Base-by-base conservation (phyloP, 2,797 vertebrate genomes). In the Artibeus jamaicensis region DNA sequence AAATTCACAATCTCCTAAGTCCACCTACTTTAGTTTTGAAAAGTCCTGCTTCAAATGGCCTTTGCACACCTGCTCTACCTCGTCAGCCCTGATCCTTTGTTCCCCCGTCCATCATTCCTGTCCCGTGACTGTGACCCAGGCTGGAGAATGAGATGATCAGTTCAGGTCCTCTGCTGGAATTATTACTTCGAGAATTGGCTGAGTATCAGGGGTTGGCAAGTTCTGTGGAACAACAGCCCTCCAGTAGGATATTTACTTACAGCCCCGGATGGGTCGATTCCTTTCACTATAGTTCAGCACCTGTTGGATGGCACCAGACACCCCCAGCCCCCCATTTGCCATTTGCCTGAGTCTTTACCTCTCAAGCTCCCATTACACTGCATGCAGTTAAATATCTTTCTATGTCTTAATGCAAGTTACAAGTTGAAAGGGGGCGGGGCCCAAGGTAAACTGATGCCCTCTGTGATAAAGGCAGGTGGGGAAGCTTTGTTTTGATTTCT, bases 401-500 rank as follows among this genome's bases (percentile, higher is more conserved):
- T 95, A 37, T 83, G 71, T 88, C 89, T 93, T 68, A 48, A 73
- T 65, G 76, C 96, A 88, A 93, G 91, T 90, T 76, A 59, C 37
- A 57, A 94, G 96, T 59, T 3, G 68, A 50, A 53, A 53, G 21
- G 9, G 93, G 85, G 77, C 2, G 48, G 57, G 50, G 9, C 68
- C 24, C 1, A 0, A 12, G 1, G 57, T 95, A 94, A 98, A 97
- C 67, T 76, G 96, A 96, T 83, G 90, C 71, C 68, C 90, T 97
- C 77, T 73, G 79, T 12, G 95, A 89, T 78, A 68, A 93, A 92
- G 0, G 7, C 87, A 48, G 48, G 79, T 10, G 26, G 14, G 68
- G 94, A 81, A 89, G 89, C 95, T 97, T 93, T 97, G 90, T 97
- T 96, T 98, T 94, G 83, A 91, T 97, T 95, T 84, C 76, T 3